Evolutionary conservation across 2,888 invertebrate genomes (phyloP).

Genomic region (Zaprionus lineosus): DNA sequence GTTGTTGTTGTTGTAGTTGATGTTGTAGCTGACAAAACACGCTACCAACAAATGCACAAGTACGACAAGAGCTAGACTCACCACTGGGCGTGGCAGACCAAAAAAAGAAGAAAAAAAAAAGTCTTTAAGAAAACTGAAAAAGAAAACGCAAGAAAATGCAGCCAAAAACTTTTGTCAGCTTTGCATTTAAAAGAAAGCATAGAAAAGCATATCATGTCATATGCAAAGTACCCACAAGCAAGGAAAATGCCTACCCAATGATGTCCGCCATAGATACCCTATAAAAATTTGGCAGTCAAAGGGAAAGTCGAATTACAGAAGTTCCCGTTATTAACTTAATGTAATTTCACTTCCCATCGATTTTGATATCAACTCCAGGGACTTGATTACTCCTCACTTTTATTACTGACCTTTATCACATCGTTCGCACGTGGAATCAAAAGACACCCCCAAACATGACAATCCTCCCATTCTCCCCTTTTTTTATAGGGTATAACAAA

Average conservation of each 20-base stretch:
- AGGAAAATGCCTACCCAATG: neutral
- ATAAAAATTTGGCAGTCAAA: neutral
- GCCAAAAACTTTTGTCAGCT: slow-evolving; percentile 44
- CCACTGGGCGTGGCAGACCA: slow-evolving; percentile 59
- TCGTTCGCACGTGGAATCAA: too few species aligned
- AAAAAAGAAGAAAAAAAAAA: slow-evolving; percentile 30
- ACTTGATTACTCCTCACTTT: too few species aligned
- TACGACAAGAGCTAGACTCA: slow-evolving; percentile 36
- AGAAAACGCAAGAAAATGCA: slow-evolving; percentile 37
- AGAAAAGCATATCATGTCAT: slow-evolving; percentile 56
- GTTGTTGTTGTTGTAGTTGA: slow-evolving; percentile 17
- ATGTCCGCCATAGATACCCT: slow-evolving; percentile 19
- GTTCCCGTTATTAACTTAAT: too few species aligned
- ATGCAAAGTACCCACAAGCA: slow-evolving; percentile 72
- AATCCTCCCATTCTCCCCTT: too few species aligned
- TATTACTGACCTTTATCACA: too few species aligned
- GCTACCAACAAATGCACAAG: slow-evolving; percentile 51
- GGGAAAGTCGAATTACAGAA: too few species aligned
- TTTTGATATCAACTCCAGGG: too few species aligned
- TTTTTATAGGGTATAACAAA: slow-evolving; percentile 29
- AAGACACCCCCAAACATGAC: too few species aligned
- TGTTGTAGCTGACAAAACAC: slow-evolving; percentile 53
- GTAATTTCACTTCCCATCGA: too few species aligned
- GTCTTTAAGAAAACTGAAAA: slow-evolving; percentile 18
- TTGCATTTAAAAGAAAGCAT: slow-evolving; percentile 50